Evolutionary conservation across 2,888 invertebrate species (phyloP), one percentile per base, ranked within the genome.

Genomic region (Orgyia antiqua): DNA sequence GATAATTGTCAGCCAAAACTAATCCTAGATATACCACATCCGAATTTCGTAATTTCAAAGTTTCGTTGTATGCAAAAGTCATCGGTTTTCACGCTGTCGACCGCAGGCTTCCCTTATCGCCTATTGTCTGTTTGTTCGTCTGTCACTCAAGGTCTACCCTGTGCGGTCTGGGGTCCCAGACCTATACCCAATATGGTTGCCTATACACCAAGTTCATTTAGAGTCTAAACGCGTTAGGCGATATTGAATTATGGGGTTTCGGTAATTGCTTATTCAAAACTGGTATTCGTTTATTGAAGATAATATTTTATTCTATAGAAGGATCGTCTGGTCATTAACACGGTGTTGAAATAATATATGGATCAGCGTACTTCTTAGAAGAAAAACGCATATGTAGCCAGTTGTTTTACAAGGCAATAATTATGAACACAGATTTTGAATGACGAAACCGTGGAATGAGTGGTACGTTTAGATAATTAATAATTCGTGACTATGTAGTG

Each of bases 91-190:
- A 66, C 45, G 41, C 38, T 27, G 42, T 31, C 47, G 54, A 76
- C 78, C 79, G 58, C 78, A 79, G 61, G 63, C 64, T 72, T 78
- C 74, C 71, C 75, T 73, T 70, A 76, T 70, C 61, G 60, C 63
- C 73, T 54, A 78, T 77, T 78, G 77, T 75, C 55, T 53, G 62
- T 53, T 42, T 45, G 54, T 48, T 46, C 36, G 59, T 51, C 55
- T 50, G 58, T 41, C 39, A 27, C 35, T 43, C 68, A 69, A 68
- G 67, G 72, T 53, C 63, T 61, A 58, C 40, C 42, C 46, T 39
- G 63, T 64, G 69, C 54, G 63, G 66, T 68, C 63, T 52, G 34
- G 34, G 43, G 51, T 51, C 54, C 51, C 52, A 49, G 44, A 47
- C 43, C 42, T 34, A 32, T 11, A 18, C 26, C 44, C 26, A 19